Conservation (phyloP, 92 coral and sea anemone species). For the Metridium senile region DNA sequence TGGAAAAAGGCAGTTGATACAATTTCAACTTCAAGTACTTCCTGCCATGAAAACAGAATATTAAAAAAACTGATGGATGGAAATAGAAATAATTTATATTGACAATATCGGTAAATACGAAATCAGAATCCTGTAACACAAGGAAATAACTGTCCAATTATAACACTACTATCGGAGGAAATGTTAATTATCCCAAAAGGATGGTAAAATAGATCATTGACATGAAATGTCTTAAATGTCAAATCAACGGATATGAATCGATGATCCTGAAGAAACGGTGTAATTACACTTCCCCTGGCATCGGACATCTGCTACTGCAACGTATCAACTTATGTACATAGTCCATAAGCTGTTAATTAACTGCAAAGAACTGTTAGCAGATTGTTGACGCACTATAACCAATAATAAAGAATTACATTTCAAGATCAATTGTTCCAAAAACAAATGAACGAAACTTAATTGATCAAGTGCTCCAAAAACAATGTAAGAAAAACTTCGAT, state of each 20-base stretch:
- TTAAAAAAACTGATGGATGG: no score
- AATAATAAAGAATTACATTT: not conserved
- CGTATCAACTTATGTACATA: slow-evolving; percentile 11
- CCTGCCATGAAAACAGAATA: no score
- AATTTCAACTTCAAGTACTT: no score
- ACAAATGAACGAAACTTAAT: not conserved
- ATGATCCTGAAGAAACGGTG: not conserved
- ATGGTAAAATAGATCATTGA: not conserved
- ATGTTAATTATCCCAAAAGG: not conserved
- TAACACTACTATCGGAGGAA: not conserved
- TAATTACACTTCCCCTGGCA: not conserved
- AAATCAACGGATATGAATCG: not conserved
- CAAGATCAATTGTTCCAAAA: not conserved
- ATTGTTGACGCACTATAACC: not conserved
- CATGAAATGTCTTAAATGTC: not conserved
- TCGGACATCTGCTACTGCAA: no score
- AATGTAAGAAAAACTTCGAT: not conserved
- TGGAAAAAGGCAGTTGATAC: no score
- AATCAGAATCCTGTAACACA: no score
- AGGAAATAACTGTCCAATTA: no score
- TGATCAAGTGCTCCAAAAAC: not conserved
- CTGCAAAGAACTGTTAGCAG: not conserved
- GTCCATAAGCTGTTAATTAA: not conserved
- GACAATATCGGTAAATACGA: no score
- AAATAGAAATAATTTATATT: no score